phyloP scores from a whole-genome alignment of 2,797 vertebrate genomes.

The Argyrosomus regius region DNA sequence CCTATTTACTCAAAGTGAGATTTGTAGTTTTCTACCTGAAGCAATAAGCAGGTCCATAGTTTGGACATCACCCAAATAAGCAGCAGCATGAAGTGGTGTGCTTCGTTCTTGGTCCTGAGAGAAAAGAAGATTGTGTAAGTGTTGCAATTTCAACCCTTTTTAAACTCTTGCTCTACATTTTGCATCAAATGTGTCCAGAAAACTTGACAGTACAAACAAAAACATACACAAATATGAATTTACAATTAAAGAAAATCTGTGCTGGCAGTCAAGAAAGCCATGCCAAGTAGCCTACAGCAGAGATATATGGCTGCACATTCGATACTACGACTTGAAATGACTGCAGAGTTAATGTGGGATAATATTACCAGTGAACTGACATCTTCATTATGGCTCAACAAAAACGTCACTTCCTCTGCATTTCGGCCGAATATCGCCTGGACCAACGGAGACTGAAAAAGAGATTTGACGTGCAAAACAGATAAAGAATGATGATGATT shows the following conservation, averaged over 20 bases:
- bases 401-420: conserved; percentile 92
- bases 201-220: neutral
- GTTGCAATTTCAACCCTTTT: neutral
- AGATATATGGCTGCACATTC: neutral
- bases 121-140: neutral
- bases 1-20: neutral
- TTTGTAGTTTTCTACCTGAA: conserved; percentile 85
- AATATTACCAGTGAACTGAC: conserved; percentile 91
- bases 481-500: neutral
- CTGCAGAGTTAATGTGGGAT: neutral
- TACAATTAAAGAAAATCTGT: neutral
- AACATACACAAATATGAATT: neutral
- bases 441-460: conserved; percentile 92
- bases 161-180: neutral
- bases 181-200: neutral
- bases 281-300: neutral
- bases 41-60: conserved; percentile 94
- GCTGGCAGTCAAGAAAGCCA: neutral
- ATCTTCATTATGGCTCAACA: conserved; percentile 94
- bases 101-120: conserved; percentile 94
- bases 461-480: conserved; percentile 17
- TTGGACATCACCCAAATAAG: conserved; percentile 93
- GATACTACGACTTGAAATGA: neutral
- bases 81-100: conserved; percentile 95
- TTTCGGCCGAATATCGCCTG: conserved; percentile 98